Base-by-base conservation (phyloP, 1,140 invertebrate genomes). In the Meloidogyne floridensis region DNA sequence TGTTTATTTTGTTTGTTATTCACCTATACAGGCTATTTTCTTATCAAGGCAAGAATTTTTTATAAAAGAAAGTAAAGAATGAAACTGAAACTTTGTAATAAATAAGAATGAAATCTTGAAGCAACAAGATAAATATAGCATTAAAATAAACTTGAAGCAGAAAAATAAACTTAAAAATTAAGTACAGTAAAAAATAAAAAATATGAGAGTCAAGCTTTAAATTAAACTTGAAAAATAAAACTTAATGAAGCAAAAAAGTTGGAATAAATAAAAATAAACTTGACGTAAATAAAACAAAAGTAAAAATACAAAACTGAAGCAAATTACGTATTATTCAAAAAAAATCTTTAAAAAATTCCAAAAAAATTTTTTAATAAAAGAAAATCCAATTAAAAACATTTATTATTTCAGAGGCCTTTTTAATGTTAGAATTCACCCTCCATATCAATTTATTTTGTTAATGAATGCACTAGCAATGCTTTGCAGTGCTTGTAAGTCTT, bases 1-100 rank as follows among this genome's bases (percentile, higher is more conserved):
- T 65, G 83, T 89, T 8, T 89, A 89, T 77, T 89, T 89, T 77
- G 73, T 90, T 59, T 90, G 88, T 69, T 89, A 89, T 71, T 89
- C 89, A 15, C 88, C 88, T n/a, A 89, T 89, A 71, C 88, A 89
- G 72, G 89, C 81, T 18, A 84, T 89, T 53, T 89, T 90, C 78
- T 71, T 89, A 13, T 85, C 87, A 13, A 89, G 85, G 88, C 90
- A 75, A 75, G 83, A 78, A 56, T 13, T 42, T 74, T 59, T 47
- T 3, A 47, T 56, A 84, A 51, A 79, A 6, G 3, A 79, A n/a
- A n/a, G 47, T 47, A 47, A 47, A 47, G 0, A 47, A 8, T 47
- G 3, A 47, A 47, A 47, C 47, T 47, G 4, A 47, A 47, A 47
- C 4, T 47, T 47, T 47, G 1, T 32, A 80, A 79, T 47, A 54